Conservation (phyloP, 30 jellyfish, hydroid and myxozoan species). For the Aurelia sp. region DNA sequence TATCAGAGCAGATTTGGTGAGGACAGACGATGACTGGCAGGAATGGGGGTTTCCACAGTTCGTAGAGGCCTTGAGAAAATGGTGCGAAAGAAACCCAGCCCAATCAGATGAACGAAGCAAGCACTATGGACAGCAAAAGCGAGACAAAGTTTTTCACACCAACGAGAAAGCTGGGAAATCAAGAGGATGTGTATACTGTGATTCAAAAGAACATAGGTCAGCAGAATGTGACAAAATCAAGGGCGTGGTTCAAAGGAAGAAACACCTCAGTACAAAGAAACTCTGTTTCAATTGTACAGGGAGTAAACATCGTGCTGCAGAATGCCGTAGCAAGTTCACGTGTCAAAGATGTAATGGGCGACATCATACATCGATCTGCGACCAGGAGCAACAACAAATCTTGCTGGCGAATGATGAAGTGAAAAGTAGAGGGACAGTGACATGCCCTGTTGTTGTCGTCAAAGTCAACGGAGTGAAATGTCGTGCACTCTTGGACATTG, state of each 20-base stretch:
- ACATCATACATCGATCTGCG: slow-evolving; percentile 70
- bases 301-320: slow-evolving; percentile 48
- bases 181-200: slow-evolving; percentile 54
- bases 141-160: slow-evolving; percentile 15
- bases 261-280: slow-evolving; percentile 30
- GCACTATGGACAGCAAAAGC: slow-evolving; percentile 1
- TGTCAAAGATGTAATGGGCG: slow-evolving; percentile 55
- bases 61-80: too few species aligned
- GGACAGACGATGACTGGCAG: too few species aligned
- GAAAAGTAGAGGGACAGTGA: slow-evolving; percentile 5
- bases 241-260: slow-evolving; percentile 40
- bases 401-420: slow-evolving; percentile 17
- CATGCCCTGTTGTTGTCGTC: slow-evolving; percentile 54
- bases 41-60: too few species aligned
- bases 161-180: slow-evolving; percentile 8
- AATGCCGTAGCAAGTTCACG: slow-evolving; percentile 43
- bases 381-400: slow-evolving; percentile 15
- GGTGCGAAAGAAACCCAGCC: too few species aligned
- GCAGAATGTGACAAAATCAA: slow-evolving; percentile 27
- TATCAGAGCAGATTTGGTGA: too few species aligned
- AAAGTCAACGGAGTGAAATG: too few species aligned
- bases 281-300: slow-evolving; percentile 79
- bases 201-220: slow-evolving; percentile 24
- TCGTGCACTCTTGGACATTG: too few species aligned
- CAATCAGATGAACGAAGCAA: neutral